These are phyloP conservation scores for Burhinus oedicnemus DNA, from an alignment of 2,113 vertebrate genomes.

Conservation along the genomic window DNA sequence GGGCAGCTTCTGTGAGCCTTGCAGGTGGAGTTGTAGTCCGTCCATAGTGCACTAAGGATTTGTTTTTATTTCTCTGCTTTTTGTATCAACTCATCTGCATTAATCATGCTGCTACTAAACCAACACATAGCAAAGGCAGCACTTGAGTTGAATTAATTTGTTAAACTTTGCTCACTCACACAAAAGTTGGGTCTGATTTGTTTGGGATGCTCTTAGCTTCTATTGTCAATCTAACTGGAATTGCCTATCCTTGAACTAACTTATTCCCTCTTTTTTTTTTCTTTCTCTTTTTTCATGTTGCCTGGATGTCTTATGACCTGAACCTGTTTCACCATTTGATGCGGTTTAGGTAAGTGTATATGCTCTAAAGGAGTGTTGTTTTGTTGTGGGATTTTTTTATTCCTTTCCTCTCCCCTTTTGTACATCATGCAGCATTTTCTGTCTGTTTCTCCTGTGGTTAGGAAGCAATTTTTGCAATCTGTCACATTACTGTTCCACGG, in stretches of 20 bases:
- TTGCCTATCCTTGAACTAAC: not conserved
- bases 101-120: not conserved
- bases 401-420: not conserved
- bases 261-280: not conserved
- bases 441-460: not conserved
- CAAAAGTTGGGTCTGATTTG: not conserved
- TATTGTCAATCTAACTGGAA: not conserved
- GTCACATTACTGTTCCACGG: not conserved
- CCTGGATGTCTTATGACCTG: not conserved
- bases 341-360: conserved; percentile 37
- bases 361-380: not conserved
- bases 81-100: not conserved
- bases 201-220: not conserved
- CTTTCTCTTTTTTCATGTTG: not conserved
- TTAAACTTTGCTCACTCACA: not conserved
- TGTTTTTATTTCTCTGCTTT: not conserved
- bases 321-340: not conserved
- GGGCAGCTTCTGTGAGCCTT: not conserved
- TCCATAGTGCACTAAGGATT: fast-evolving
- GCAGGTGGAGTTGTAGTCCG: not conserved
- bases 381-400: not conserved
- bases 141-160: not conserved
- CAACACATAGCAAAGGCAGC: not conserved
- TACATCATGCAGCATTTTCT: not conserved
- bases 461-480: not conserved